A percentile compares a stretch with the other conserved stretches of the same genome.
phyloP scores from a whole-genome alignment of 1,140 invertebrate species.

The Drosophila fuyamai region DNA sequence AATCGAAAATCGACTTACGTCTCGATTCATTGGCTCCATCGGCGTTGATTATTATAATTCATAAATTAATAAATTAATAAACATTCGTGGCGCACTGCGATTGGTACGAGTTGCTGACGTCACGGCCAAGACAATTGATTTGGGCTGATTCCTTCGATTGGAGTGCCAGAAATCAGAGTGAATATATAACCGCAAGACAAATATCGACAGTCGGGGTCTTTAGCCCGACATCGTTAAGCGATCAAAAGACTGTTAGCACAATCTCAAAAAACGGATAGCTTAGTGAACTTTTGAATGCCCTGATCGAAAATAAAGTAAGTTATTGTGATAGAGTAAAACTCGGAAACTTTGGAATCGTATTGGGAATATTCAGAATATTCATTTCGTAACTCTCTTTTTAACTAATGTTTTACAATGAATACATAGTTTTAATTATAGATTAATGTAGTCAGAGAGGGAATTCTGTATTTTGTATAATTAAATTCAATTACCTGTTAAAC shows the following conservation, averaged over 20 bases:
- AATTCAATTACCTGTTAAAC: neutral
- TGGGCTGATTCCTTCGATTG: slow-evolving; percentile 13
- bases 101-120: slow-evolving; percentile 45
- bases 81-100: slow-evolving; percentile 30
- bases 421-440: neutral
- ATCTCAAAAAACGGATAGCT: neutral
- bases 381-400: too few relatives aligned
- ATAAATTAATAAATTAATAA: slow-evolving; percentile 53
- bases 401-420: too few relatives aligned
- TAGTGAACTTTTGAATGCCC: slow-evolving; percentile 15
- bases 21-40: slow-evolving; percentile 13
- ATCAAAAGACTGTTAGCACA: slow-evolving; percentile 13
- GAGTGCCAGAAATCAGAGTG: slow-evolving; percentile 16
- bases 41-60: slow-evolving; percentile 37
- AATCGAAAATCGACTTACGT: slow-evolving; percentile 27
- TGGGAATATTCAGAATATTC: too few relatives aligned
- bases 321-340: neutral
- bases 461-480: neutral
- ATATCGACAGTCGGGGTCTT: slow-evolving; percentile 23
- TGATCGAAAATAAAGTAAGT: neutral
- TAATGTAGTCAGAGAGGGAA: neutral
- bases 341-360: neutral
- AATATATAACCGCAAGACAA: slow-evolving; percentile 25
- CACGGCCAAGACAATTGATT: slow-evolving; percentile 31
- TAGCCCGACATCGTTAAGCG: slow-evolving; percentile 30